Base-by-base conservation (phyloP, 2,888 invertebrate species). In the Xanthia togata region DNA sequence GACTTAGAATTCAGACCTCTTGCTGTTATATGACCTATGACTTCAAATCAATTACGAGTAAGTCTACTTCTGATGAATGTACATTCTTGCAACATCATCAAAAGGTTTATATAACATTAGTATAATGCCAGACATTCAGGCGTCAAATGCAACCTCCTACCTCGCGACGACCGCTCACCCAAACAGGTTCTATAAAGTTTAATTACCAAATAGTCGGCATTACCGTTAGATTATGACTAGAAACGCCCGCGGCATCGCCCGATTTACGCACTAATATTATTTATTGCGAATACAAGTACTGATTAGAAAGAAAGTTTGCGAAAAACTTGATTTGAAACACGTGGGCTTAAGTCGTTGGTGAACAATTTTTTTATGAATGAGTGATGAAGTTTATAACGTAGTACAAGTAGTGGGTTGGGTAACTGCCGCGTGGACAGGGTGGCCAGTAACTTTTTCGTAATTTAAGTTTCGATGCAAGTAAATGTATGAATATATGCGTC, bases 261-360 rank as follows among this genome's bases (percentile, higher is more conserved):
- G 55, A 67, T 68, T 80, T 81, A 81, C 74, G 63, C 73, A 84
- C 75, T 70, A 35, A 75, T 14, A 70, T 70, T 73, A 83, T 78
- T 86, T 80, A 88, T 81, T 81, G 76, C 80, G 17, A 84, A 86
- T 74, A 72, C 53, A 72, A 63, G 70, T 77, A 73, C 78, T 82
- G 78, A 86, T 86, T 84, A 84, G 64, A 67, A 88, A 73, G 88
- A 88, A 88, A 87, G 88, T 86, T 88, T 84, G 44, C 5, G 68
- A 76, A 81, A 60, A 71, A 77, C 74, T 68, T 83, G 76, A 74
- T 73, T 71, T 4, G 50, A 57, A 44, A 75, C 86, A 86, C 75
- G 82, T 84, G 84, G 64, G 67, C 31, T 64, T 55, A 38, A 68
- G 50, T 67, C 31, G 70, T 73, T 35, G 63, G 31, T 55, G 44